Evolutionary conservation across 2,888 invertebrate genomes (phyloP), one percentile per base, ranked within the genome.

Genomic region (Sepiola atlantica): DNA sequence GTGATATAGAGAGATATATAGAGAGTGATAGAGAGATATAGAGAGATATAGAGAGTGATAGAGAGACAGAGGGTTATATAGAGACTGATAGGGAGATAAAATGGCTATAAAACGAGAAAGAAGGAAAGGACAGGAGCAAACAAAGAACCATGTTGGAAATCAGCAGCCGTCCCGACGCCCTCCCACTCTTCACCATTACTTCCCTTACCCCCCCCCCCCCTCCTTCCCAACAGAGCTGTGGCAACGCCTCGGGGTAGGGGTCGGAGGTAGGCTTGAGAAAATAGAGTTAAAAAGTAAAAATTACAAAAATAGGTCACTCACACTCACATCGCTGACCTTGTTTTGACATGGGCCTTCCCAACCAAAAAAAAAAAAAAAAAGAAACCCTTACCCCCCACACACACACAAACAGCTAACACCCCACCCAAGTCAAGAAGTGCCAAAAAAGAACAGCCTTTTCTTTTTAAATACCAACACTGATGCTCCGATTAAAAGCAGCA

Each of bases 301-400:
- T 35, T 35, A n/a, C 92, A 18, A 92, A 92, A 92, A n/a, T 92
- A 92, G 92, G 92, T 92, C 92, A 92, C 54, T 54, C 24, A 45
- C n/a, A 54, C 54, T 32, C n/a, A 28, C 92, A 55, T 54, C 45
- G 24, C 45, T 92, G 92, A 92, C 92, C 92, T 92, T 92, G 92
- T 92, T 92, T 92, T 92, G 92, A 92, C 92, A 92, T 32, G 35
- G 35, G 92, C 92, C 54, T 92, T 55, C 92, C 35, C 45, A 45
- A 92, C 92, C 77, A n/a, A 77, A 32, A n/a, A 77, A 77, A 77
- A n/a, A 77, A n/a, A 14, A 77, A 77, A 77, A 77, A 2, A n/a
- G 14, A n/a, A 77, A 77, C 77, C n/a, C n/a, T 77, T 45, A 8
- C 8, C 77, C 77, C 16, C 28, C n/a, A n/a, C 77, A 77, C n/a